Base-by-base conservation (phyloP, 2,797 vertebrate genomes). In the Sparidentex hasta region DNA sequence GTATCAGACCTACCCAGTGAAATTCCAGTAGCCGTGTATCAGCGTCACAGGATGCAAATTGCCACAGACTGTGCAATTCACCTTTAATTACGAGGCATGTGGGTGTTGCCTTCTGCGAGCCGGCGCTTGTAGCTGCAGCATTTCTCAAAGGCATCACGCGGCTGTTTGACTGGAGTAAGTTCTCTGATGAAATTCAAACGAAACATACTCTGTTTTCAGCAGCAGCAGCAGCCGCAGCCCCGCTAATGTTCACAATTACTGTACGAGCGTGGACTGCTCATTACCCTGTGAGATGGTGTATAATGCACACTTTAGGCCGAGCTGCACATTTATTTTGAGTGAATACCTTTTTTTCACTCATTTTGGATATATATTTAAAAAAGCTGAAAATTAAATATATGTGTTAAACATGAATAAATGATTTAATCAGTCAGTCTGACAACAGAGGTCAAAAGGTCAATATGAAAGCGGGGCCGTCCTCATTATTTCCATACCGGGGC, bases 401-500 rank as follows among this genome's bases (percentile, higher is more conserved):
- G 0, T 50, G 29, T 1, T 25, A 38, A 69, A 55, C 46, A 29
- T 20, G 7, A 57, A 3, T 38, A 18, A 23, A 43, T 43, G 2
- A 38, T 38, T 8, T 1, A 38, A 38, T 38, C 33, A 2, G 33
- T 38, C 17, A 69, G 20, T 29, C 7, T 38, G 38, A 74, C 44
- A 70, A 43, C 38, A 54, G 74, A 68, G 68, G 61, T 59, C 58
- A 69, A 74, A 81, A 78, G 79, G 73, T 89, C 47, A 63, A 18
- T 7, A 7, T 64, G 63, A 78, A 48, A 74, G 55, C 61, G 4
- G 50, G 65, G 59, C 65, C 29, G 1, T 79, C 61, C 90, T 95
- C 88, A 59, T 95, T 96, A 93, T 96, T 96, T 96, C 95, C 89
- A 94, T 93, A 91, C 90, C 92, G 81, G 78, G 52, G 8, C 54